Percentiles rank a stretch among this genome's conserved stretches.
These are phyloP conservation scores for Petromus typicus DNA, from an alignment of 2,113 vertebrate species.

Conservation along the genomic window DNA sequence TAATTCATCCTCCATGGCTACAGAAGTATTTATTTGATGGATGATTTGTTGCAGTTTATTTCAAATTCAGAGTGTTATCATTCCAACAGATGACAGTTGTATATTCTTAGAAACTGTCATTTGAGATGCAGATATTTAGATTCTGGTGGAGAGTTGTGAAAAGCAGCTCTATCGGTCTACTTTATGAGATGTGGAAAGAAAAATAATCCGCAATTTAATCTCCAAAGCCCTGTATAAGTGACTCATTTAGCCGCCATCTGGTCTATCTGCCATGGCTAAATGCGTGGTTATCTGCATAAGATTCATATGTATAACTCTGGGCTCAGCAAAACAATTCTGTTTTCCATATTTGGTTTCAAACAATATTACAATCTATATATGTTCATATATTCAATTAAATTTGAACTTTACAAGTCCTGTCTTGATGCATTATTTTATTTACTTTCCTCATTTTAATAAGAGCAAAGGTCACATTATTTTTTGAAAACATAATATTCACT, in stretches of 20 bases:
- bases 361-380: slow-evolving; percentile 30
- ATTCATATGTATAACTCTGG: slow-evolving; percentile 25
- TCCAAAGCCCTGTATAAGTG: slow-evolving; percentile 18
- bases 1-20: neutral
- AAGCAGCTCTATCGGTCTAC: slow-evolving; percentile 4
- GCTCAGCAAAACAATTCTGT: neutral
- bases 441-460: slow-evolving; percentile 15
- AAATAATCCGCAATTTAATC: slow-evolving; percentile 25
- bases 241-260: slow-evolving; percentile 57
- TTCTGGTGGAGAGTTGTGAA: neutral
- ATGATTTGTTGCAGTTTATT: slow-evolving; percentile 39
- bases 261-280: neutral
- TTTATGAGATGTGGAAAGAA: slow-evolving; percentile 38
- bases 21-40: neutral
- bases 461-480: neutral
- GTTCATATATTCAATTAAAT: slow-evolving; percentile 44
- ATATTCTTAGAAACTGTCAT: slow-evolving; percentile 34
- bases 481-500: neutral
- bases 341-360: slow-evolving; percentile 39
- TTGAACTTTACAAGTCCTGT: slow-evolving; percentile 39
- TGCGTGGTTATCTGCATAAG: neutral
- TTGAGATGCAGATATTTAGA: slow-evolving; percentile 54
- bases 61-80: slow-evolving; percentile 4
- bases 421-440: slow-evolving; percentile 42
- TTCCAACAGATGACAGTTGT: slow-evolving; percentile 2